phyloP scores from a whole-genome alignment of 1,140 invertebrate genomes.

The Zeugodacus cucurbitae region DNA sequence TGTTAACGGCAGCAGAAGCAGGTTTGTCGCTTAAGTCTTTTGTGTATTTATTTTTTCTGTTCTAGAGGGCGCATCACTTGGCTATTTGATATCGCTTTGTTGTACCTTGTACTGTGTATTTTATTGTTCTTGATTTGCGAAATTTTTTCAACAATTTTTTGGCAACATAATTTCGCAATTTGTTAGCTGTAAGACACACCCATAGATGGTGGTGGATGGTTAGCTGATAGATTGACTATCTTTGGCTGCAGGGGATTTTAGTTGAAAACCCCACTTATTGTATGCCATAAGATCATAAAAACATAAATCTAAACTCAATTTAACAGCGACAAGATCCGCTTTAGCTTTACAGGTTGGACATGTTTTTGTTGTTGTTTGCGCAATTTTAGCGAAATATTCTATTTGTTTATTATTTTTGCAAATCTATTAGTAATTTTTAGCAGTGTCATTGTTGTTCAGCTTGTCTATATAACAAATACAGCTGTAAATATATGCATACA shows the following conservation, averaged over 20 bases:
- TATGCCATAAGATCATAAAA: too few relatives aligned
- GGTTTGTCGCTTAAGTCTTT: constrained; percentile 13
- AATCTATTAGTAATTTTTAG: neutral
- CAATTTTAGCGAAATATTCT: neutral
- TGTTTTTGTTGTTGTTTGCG: neutral
- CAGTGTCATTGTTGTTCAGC: neutral
- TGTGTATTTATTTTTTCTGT: neutral
- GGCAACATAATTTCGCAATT: neutral
- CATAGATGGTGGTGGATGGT: neutral
- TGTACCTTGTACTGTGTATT: neutral
- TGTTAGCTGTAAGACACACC: neutral
- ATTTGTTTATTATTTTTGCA: neutral
- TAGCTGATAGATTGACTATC: neutral
- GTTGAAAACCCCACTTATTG: neutral
- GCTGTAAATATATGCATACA: neutral
- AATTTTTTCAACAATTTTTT: neutral
- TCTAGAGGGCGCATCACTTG: neutral
- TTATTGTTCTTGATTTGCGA: neutral
- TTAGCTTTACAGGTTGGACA: neutral
- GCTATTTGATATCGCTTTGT: neutral
- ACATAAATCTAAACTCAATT: neutral
- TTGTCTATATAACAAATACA: neutral
- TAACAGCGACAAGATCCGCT: neutral
- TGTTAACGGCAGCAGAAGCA: neutral
- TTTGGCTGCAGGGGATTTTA: neutral